Conservation (phyloP, 2,797 vertebrate species). For the Hybognathus amarus region DNA sequence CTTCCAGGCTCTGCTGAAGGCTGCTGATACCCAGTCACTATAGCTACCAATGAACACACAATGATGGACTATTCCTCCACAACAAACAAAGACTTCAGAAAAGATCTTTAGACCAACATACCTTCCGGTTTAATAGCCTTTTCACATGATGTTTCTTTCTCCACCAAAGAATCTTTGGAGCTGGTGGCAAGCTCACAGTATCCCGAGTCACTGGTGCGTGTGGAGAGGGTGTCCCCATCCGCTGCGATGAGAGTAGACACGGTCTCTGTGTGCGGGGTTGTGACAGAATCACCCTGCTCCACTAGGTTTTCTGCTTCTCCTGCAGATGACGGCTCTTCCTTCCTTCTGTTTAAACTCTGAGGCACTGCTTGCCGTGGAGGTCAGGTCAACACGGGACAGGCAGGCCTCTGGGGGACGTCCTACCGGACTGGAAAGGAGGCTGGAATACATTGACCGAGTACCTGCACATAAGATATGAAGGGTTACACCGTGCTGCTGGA, state of each 20-base stretch:
- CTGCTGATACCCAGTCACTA: constrained; percentile 94
- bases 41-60: constrained; percentile 76
- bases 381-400: constrained; percentile 70
- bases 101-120: constrained; percentile 61
- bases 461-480: constrained; percentile 70
- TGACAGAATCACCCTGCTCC: constrained; percentile 63
- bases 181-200: constrained; percentile 81
- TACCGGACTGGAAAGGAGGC: constrained; percentile 92
- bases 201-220: constrained; percentile 83
- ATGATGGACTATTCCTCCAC: background rate
- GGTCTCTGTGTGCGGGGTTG: constrained; percentile 67
- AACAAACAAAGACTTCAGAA: background rate
- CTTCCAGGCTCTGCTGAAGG: constrained; percentile 81
- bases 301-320: constrained; percentile 66
- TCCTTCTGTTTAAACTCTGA: constrained; percentile 67
- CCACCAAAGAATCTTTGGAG: constrained; percentile 77
- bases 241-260: constrained; percentile 63
- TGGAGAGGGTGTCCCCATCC: constrained; percentile 70
- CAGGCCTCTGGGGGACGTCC: constrained; percentile 86
- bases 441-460: constrained; percentile 98
- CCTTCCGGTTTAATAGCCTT: constrained; percentile 92
- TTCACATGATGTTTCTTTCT: constrained; percentile 90
- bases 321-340: constrained; percentile 66
- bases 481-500: background rate
- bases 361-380: constrained; percentile 67